Base-by-base conservation (phyloP, 2,113 vertebrate species). In the Leiothrix lutea region DNA sequence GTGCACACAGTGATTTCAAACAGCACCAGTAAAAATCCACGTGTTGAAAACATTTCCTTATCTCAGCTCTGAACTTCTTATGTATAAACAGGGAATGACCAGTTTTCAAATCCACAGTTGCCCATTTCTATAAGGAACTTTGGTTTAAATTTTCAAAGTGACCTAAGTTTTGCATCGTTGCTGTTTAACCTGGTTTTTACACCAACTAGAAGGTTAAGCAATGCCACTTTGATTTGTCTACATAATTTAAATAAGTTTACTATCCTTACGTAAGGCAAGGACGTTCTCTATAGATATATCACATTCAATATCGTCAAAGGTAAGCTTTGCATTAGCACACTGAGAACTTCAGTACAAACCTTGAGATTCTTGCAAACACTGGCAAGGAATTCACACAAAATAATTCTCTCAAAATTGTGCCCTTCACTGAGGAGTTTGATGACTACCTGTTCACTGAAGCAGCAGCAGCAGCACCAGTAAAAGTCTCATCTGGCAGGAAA, bases 161-260 rank as follows among this genome's bases (percentile, higher is more conserved):
- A 98, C 97, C 92, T 98, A 98, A 97, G 98, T 98, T 98, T 98
- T 98, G 96, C 97, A 98, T 98, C 95, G 97, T 98, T 98, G 97
- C 98, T 96, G 98, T 98, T 96, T 97, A 98, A 98, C 93, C 97
- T 97, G 97, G 97, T 97, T 98, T 97, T 97, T 70, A 97, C 85
- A 97, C 95, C 71, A 71, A 95, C 95, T 97, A 97, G 94, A 96
- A 98, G 97, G 98, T 98, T 98, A 98, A 98, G 97, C 97, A 97
- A 97, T 96, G 98, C 97, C 98, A 98, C 98, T 98, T 98, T 98
- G 98, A 99, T 99, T 99, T 99, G 99, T 99, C 99, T 98, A 98
- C 98, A 99, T 99, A 99, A 98, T 94, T 99, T 98, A 98, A 98
- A 98, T 98, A 98, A 98, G 98, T 94, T 98, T 98, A 97, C 96